These are phyloP conservation scores for Drosophila nr. medialis DNA, from an alignment of 2,888 invertebrate genomes.

Conservation along the genomic window DNA sequence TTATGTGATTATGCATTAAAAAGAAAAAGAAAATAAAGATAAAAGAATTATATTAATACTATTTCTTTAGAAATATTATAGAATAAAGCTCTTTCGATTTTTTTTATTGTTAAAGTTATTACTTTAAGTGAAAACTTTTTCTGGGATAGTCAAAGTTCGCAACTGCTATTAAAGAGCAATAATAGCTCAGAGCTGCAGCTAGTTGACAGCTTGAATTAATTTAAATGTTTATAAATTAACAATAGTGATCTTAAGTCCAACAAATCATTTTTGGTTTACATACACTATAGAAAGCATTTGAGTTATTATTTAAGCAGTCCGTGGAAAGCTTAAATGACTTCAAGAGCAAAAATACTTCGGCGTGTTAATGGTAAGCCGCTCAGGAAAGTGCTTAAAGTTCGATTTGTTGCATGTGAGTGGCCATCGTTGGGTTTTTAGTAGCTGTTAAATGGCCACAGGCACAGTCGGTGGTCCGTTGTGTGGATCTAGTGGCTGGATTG, in stretches of 20 bases:
- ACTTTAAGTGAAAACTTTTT: not conserved
- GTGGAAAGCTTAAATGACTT: not conserved
- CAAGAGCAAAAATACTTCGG: conserved; percentile 67
- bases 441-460: conserved; percentile 76
- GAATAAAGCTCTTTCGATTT: not conserved
- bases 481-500: conserved; percentile 69
- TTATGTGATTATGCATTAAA: too few relatives aligned
- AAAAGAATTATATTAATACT: not conserved
- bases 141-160: too few relatives aligned
- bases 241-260: not conserved
- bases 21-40: too few relatives aligned
- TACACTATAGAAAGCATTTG: not conserved
- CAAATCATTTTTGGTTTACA: not conserved
- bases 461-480: conserved; percentile 71
- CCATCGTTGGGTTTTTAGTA: conserved; percentile 71
- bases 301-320: not conserved
- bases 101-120: not conserved
- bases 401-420: conserved; percentile 44
- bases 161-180: too few relatives aligned
- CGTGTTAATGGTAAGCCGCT: conserved; percentile 35
- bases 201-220: not conserved
- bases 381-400: conserved; percentile 44
- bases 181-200: not conserved
- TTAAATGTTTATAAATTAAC: not conserved
- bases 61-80: not conserved